These are phyloP conservation scores for Peromyscus leucopus DNA, from an alignment of 2,113 vertebrate species.

Conservation along the genomic window DNA sequence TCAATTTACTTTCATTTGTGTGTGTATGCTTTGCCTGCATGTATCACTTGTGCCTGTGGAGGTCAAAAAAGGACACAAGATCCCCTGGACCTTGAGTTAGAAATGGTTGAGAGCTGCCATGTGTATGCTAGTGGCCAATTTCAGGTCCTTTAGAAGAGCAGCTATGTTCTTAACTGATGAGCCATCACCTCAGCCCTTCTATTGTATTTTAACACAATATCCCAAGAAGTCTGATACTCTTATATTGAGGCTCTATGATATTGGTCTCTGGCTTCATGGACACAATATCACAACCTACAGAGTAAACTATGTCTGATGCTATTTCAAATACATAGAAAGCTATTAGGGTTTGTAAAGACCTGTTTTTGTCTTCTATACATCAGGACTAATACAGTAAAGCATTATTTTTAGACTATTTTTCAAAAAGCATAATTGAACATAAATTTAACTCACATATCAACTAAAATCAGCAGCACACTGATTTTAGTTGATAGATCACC, in stretches of 20 bases:
- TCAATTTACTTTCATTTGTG: background rate
- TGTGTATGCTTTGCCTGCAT: background rate
- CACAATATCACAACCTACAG: background rate
- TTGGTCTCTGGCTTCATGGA: background rate
- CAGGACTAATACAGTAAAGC: background rate
- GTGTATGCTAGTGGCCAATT: background rate
- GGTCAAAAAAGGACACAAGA: background rate
- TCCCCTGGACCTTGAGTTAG: background rate
- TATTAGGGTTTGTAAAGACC: background rate
- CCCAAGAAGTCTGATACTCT: background rate
- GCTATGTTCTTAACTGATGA: background rate
- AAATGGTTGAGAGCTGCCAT: background rate
- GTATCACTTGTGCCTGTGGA: background rate
- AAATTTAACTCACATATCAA: background rate
- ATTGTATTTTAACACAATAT: background rate
- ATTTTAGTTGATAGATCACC: background rate
- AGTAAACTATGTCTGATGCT: background rate
- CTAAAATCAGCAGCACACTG: background rate
- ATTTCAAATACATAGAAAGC: background rate
- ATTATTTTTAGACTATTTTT: background rate
- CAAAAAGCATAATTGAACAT: background rate
- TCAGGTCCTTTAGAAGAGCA: too few relatives aligned
- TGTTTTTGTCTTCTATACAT: background rate
- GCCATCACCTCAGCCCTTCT: background rate
- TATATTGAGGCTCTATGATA: rapidly evolving